Evolutionary conservation across 2,888 invertebrate species (phyloP), one percentile per base, ranked within the genome.

Genomic region (Stegophylla sp.): DNA sequence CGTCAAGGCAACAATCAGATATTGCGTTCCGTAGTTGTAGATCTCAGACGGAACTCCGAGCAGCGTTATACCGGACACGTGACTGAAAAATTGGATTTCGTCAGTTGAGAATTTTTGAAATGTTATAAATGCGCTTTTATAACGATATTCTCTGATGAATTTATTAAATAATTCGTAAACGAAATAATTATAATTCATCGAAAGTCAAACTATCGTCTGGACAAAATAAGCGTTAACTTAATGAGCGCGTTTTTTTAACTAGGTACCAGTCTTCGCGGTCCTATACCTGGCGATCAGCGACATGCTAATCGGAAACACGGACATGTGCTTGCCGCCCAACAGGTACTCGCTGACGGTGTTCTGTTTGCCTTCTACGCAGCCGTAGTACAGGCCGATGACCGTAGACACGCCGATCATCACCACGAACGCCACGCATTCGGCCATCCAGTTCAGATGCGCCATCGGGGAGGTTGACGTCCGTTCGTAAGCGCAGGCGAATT

Each of bases 251-350:
- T 43, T 9, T 10, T 43, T 43, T 43, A 9, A 10, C 43, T 4
- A 43, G 43, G 10, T 43, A 9, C 4, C 43, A 4, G 43, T 43
- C 4, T 43, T 9, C 43, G 43, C 43, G 7, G 43, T 12, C 48
- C 2, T 48, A 15, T 89, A 92, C 92, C 92, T 92, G 84, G 93
- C 92, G 84, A 93, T 91, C 82, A 93, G 87, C n/a, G 92, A 92
- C 91, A 92, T 92, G 74, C 92, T 92, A 85, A 93, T 92, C 0
- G 93, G 92, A 84, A 92, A 91, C 84, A 92, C 90, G n/a, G 92
- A 91, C 92, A 93, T 92, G 13, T 90, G 91, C 85, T 92, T 92
- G 28, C 92, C 92, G 10, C 92, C 93, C 88, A 92, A 91, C 81
- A 93, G 88, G 84, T 92, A 93, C 84, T 93, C 92, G 26, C 89